These are phyloP conservation scores for Pseudomugil tenellus DNA, from an alignment of 2,797 vertebrate species.

Conservation along the genomic window DNA sequence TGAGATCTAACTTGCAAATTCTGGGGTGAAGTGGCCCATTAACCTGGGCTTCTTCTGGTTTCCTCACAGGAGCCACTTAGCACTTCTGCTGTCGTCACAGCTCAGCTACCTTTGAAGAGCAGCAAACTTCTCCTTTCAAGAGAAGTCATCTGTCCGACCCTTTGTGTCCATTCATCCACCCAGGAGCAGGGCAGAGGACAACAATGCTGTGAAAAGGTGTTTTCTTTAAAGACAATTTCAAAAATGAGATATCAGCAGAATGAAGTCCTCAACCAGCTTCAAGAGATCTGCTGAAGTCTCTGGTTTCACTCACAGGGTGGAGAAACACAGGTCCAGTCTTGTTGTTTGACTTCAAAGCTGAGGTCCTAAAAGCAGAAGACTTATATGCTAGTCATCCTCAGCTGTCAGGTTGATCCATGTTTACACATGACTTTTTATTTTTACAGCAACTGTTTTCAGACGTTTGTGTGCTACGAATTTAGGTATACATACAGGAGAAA, in stretches of 20 bases:
- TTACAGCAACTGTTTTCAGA: constrained; percentile 54
- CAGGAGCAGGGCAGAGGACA: background rate
- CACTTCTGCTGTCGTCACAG: constrained; percentile 32
- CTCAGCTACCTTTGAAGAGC: constrained; percentile 35
- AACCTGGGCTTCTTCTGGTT: constrained; percentile 44
- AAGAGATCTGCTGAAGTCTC: constrained; percentile 41
- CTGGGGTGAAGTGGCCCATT: constrained; percentile 64
- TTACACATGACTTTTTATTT: constrained; percentile 41
- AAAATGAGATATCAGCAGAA: constrained; percentile 54
- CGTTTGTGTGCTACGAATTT: constrained; percentile 25
- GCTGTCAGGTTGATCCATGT: constrained; percentile 51
- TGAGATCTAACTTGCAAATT: constrained; percentile 52
- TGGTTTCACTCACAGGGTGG: constrained; percentile 54
- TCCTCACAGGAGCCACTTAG: constrained; percentile 57
- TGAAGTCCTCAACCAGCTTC: constrained; percentile 14
- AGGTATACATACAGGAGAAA: background rate
- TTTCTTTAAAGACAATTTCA: constrained; percentile 49
- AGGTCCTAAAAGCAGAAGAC: constrained; percentile 36
- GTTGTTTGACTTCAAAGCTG: constrained; percentile 62
- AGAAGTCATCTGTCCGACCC: constrained; percentile 39
- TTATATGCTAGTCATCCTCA: constrained; percentile 34
- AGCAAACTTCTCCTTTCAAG: constrained; percentile 34
- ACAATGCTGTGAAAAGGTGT: constrained; percentile 27
- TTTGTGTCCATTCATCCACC: constrained; percentile 19
- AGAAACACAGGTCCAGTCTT: constrained; percentile 50